Percentiles rank a stretch among this genome's conserved stretches.
These are phyloP conservation scores for Macrosteles quadrilineatus DNA, from an alignment of 1,140 invertebrate genomes.

Conservation along the genomic window DNA sequence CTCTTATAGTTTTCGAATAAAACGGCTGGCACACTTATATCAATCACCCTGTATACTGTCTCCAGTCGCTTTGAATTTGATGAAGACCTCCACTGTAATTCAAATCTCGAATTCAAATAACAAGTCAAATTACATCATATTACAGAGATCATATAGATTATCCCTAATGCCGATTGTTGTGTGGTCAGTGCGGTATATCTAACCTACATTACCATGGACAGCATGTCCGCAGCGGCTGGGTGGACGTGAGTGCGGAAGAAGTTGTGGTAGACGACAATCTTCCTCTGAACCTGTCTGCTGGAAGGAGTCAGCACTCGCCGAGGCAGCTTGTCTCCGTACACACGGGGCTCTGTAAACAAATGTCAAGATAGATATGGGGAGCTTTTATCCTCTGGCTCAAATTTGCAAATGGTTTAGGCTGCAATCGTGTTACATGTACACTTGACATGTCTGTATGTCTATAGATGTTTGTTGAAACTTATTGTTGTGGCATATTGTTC, in stretches of 20 bases:
- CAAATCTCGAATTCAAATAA: not conserved
- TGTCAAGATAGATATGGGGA: not conserved
- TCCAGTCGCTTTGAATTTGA: too few species aligned
- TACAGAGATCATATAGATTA: too few species aligned
- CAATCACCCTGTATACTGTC: too few species aligned
- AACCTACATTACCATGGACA: constrained; percentile 81
- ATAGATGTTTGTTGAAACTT: not conserved
- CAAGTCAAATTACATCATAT: too few species aligned
- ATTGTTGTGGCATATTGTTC: not conserved
- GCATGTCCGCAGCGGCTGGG: constrained; percentile 77
- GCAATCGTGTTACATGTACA: not conserved
- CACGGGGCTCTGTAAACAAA: constrained; percentile 53
- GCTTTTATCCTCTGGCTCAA: not conserved
- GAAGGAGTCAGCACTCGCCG: constrained; percentile 58
- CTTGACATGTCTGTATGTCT: not conserved
- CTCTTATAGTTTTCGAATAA: too few species aligned
- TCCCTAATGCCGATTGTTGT: too few species aligned
- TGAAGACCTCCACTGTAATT: too few species aligned
- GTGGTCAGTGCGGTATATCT: too few species aligned
- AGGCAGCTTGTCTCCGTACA: constrained; percentile 62
- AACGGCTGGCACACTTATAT: too few species aligned
- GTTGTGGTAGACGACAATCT: constrained; percentile 76
- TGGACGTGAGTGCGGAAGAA: constrained; percentile 72
- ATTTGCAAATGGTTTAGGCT: not conserved
- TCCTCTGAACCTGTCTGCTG: constrained; percentile 62